Percentiles rank a stretch among this genome's conserved stretches.
Conservation (phyloP, 2,888 invertebrate species). For the Vannuccia rotundouncinata region DNA sequence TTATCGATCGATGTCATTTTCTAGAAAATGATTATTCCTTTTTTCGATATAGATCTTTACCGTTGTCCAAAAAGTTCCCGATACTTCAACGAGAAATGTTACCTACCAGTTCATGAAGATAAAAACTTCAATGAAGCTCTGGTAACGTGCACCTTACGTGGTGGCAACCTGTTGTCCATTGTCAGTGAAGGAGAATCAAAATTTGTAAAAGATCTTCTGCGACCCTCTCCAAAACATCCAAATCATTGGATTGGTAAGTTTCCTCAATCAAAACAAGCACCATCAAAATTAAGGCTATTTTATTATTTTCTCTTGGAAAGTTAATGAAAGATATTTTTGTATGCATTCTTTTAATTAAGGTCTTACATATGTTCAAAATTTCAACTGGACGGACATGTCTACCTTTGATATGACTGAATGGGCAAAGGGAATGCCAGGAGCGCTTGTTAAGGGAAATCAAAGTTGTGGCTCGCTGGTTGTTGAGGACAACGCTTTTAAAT, state of each 20-base stretch:
- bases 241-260: constrained; percentile 23
- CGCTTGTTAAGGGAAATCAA: background rate
- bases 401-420: background rate
- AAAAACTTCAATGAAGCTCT: background rate
- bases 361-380: background rate
- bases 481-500: background rate
- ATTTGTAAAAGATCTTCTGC: background rate
- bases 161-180: constrained; percentile 28
- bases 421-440: background rate
- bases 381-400: constrained; percentile 9
- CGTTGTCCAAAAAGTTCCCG: constrained; percentile 26
- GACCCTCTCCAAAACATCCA: no score
- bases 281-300: no score
- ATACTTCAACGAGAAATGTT: constrained; percentile 34
- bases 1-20: no score
- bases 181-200: background rate
- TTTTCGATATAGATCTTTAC: constrained; percentile 30
- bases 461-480: background rate
- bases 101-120: background rate
- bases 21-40: no score
- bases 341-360: background rate
- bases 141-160: background rate
- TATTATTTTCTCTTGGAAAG: background rate
- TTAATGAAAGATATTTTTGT: background rate
- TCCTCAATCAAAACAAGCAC: no score